These are phyloP conservation scores for Arion vulgaris DNA, from an alignment of 1,140 invertebrate species.

Conservation along the genomic window DNA sequence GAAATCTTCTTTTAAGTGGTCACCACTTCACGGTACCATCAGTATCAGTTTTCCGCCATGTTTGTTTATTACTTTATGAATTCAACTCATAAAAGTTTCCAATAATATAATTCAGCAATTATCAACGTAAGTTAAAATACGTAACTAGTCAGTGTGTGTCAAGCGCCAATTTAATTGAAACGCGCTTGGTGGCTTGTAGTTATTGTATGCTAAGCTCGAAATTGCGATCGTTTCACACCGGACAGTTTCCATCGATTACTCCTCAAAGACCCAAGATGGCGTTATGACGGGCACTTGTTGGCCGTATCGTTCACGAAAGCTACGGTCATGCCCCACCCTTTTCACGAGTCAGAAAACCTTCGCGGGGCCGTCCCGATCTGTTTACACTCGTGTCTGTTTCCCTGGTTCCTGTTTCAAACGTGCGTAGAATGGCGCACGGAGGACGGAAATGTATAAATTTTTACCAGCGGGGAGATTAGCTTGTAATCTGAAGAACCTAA, in stretches of 20 bases:
- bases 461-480: conserved; percentile 15
- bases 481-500: conserved; percentile 27
- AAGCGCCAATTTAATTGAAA: too few relatives aligned
- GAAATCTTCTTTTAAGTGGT: background rate
- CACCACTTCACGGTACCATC: background rate
- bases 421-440: background rate
- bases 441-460: conserved; percentile 2
- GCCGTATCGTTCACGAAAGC: conserved; percentile 30
- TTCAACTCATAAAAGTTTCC: background rate
- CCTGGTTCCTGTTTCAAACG: conserved; percentile 6
- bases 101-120: background rate
- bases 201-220: background rate
- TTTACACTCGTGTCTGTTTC: conserved; percentile 13
- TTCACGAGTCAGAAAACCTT: conserved; percentile 21
- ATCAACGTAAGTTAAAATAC: too few relatives aligned
- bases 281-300: conserved; percentile 31
- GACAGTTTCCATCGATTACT: conserved; percentile 5
- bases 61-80: conserved; percentile 27
- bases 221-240: background rate
- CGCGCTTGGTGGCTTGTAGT: too few relatives aligned
- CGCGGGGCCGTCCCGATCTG: conserved; percentile 18
- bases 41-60: conserved; percentile 13
- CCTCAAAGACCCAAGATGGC: conserved; percentile 14
- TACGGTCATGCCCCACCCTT: conserved; percentile 14
- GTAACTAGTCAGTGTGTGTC: too few relatives aligned